Base-by-base conservation (phyloP, 2,888 invertebrate species). In the Drosophila flavopinicola region DNA sequence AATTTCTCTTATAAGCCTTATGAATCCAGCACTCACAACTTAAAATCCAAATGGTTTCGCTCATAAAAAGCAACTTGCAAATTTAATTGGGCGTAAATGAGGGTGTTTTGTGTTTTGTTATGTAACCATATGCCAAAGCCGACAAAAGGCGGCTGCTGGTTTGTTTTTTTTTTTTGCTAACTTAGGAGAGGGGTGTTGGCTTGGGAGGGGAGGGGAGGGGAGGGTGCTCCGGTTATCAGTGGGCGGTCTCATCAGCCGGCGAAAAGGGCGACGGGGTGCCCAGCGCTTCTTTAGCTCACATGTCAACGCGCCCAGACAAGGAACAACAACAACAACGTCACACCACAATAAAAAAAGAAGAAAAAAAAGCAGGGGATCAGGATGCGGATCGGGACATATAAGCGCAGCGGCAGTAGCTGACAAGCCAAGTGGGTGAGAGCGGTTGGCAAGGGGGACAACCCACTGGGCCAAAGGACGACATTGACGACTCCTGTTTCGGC, bases 1-100 rank as follows among this genome's bases (percentile, higher is more conserved):
- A 11, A 1, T 24, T 3, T 17, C 13, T 2, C 20, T 10, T 9
- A 39, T 6, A 33, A 32, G 20, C 17, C n/a, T 11, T 10, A 25
- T 3, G 33, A 20, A 35, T 32, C n/a, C n/a, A 7, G 4, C n/a
- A 4, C 4, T 20, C 29, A 35, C 9, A 0, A 30, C 1, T 5
- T 10, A 20, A 32, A 44, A 23, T 13, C 9, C 6, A 27, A 52
- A 27, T 38, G 10, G 5, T 37, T 41, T n/a, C 20, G 64, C 49
- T 44, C 58, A 58, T 76, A 67, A 70, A 78, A 77, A 69, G 57
- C 70, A 75, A 85, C 77, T 87, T 67, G 58, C 64, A 59, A 69
- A 85, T 78, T 76, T 85, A 88, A 88, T 89, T 89, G 88, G 85
- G 89, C 87, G 87, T 85, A 82, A 84, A 74, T 76, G 77, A 88